phyloP scores from a whole-genome alignment of 2,888 invertebrate species.

The Calameuta idolon region DNA sequence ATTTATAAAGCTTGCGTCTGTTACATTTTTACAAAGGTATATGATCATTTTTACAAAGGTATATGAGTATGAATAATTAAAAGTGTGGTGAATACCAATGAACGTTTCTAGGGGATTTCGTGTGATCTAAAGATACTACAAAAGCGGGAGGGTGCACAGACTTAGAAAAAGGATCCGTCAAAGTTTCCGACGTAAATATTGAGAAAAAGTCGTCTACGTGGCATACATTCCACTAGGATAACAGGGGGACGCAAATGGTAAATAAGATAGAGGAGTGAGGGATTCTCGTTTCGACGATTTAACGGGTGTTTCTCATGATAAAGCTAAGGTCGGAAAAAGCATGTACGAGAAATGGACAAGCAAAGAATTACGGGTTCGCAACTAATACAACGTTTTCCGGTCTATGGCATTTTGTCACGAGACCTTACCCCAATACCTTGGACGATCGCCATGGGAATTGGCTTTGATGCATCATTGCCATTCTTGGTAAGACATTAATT shows the following conservation, averaged over 20 bases:
- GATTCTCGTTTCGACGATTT: neutral
- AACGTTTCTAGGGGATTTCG: neutral
- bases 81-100: neutral
- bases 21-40: neutral
- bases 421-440: constrained; percentile 6
- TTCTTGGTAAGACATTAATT: constrained; percentile 30
- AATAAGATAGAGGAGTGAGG: neutral
- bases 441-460: constrained; percentile 31
- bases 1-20: neutral
- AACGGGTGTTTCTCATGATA: neutral
- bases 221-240: neutral
- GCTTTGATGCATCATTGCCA: constrained; percentile 19
- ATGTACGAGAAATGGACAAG: neutral
- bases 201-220: neutral
- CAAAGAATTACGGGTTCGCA: neutral
- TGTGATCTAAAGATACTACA: neutral
- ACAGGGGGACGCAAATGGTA: neutral
- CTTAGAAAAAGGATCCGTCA: neutral
- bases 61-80: neutral
- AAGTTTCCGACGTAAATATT: neutral
- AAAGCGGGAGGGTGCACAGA: neutral
- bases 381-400: constrained; percentile 2
- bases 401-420: constrained; percentile 27
- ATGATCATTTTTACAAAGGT: neutral
- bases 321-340: neutral